A percentile compares a stretch with the other conserved stretches of the same genome.
Evolutionary conservation across 2,888 invertebrate genomes (phyloP).

Genomic region (Ptilodon capucinus): DNA sequence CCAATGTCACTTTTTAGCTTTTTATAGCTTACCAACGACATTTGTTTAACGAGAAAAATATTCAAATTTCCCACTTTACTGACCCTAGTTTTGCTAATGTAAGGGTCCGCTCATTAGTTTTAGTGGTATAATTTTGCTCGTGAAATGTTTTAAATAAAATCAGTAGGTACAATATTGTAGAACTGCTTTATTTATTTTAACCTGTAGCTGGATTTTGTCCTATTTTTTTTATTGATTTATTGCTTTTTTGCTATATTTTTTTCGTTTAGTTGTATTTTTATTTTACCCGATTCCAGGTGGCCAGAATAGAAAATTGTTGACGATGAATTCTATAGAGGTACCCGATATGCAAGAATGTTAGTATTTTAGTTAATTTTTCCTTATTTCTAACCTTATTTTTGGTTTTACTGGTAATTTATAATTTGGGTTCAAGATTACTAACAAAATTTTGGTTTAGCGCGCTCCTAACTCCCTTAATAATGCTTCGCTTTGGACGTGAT

Average conservation of each 20-base stretch:
- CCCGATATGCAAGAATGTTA: slow-evolving; percentile 78
- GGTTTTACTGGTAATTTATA: too few species aligned
- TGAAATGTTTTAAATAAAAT: background rate
- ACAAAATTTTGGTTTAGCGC: too few species aligned
- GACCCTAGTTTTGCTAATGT: background rate
- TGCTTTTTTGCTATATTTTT: slow-evolving; percentile 17
- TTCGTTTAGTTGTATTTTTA: slow-evolving; percentile 43
- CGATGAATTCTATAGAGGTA: slow-evolving; percentile 71
- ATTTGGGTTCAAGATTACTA: background rate
- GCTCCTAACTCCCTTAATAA: too few species aligned
- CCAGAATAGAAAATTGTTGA: slow-evolving; percentile 63
- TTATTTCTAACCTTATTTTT: slow-evolving; percentile 15
- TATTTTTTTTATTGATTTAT: slow-evolving; percentile 6
- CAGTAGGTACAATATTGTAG: background rate
- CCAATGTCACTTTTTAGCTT: background rate
- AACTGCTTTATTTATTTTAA: slow-evolving; percentile 5
- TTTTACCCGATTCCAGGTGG: slow-evolving; percentile 64
- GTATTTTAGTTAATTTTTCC: slow-evolving; percentile 51
- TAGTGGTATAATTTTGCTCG: background rate
- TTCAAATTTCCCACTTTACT: background rate
- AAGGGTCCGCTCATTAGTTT: background rate
- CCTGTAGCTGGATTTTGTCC: too few species aligned
- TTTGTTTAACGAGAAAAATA: background rate
- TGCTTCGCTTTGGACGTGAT: too few species aligned
- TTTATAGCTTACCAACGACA: background rate